Conservation (phyloP, 2,888 invertebrate species). For the Catocala nupta region DNA sequence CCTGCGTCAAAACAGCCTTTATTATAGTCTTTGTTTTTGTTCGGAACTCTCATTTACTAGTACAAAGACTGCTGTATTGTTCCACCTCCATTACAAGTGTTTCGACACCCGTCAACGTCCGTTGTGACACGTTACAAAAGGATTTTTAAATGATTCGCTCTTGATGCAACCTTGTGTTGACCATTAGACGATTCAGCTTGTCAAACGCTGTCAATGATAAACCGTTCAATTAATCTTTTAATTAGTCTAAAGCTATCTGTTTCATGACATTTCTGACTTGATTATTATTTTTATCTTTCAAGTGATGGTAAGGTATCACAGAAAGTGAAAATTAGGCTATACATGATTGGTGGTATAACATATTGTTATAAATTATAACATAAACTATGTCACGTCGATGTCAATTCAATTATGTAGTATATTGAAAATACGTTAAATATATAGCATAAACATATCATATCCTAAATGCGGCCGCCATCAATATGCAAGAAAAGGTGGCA, state of each 20-base stretch:
- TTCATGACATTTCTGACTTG: background rate
- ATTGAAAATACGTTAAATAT: conserved; percentile 20
- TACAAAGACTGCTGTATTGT: conserved; percentile 74
- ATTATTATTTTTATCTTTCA: background rate
- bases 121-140: conserved; percentile 74
- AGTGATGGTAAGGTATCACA: too few relatives aligned
- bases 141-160: conserved; percentile 59
- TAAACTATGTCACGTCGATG: too few relatives aligned
- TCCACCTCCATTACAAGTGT: conserved; percentile 72
- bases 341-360: too few relatives aligned
- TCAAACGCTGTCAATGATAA: conserved; percentile 50
- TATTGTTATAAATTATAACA: too few relatives aligned
- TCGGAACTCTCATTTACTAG: conserved; percentile 68
- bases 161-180: conserved; percentile 68
- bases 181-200: conserved; percentile 58
- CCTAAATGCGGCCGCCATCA: conserved; percentile 57
- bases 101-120: conserved; percentile 81
- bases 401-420: background rate
- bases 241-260: conserved; percentile 22
- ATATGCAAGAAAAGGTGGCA: conserved; percentile 73
- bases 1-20: conserved; percentile 75
- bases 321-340: too few relatives aligned
- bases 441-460: conserved; percentile 44
- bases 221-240: conserved; percentile 41
- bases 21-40: conserved; percentile 77